These are phyloP conservation scores for Struthidea cinerea DNA, from an alignment of 2,113 vertebrate species.

Conservation along the genomic window DNA sequence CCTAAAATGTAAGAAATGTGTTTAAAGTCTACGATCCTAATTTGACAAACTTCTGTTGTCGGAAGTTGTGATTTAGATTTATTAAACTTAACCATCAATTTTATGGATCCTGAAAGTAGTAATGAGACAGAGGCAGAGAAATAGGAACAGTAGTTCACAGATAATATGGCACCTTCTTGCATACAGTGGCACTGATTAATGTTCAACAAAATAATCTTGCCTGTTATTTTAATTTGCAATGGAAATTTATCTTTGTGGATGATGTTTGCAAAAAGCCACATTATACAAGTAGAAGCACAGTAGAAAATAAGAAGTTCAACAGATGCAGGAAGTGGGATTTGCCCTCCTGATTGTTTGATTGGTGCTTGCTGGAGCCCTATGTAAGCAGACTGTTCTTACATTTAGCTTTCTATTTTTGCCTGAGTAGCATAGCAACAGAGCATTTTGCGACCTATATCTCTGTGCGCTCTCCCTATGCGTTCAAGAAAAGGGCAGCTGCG, in stretches of 20 bases:
- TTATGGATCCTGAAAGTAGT: neutral
- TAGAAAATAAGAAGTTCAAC: neutral
- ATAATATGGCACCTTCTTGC: neutral
- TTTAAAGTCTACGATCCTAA: neutral
- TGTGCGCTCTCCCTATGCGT: neutral
- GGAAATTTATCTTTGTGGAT: neutral
- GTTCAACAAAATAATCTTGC: neutral
- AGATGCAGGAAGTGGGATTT: neutral
- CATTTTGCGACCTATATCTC: constrained; percentile 22
- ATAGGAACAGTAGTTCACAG: neutral
- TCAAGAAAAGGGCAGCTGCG: constrained; percentile 32
- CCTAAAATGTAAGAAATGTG: neutral
- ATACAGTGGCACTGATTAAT: neutral
- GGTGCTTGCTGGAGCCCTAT: neutral
- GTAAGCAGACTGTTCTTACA: constrained; percentile 24
- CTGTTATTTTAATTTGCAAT: neutral
- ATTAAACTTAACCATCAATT: neutral
- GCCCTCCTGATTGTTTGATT: neutral
- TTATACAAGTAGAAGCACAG: neutral
- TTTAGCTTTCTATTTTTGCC: constrained; percentile 49
- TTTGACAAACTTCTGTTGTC: neutral
- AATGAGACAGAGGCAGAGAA: neutral
- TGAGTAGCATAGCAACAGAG: constrained; percentile 34
- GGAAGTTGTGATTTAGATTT: neutral
- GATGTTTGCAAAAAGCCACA: neutral